Evolutionary conservation across 2,113 vertebrate genomes (phyloP).

Genomic region (Gadus macrocephalus): DNA sequence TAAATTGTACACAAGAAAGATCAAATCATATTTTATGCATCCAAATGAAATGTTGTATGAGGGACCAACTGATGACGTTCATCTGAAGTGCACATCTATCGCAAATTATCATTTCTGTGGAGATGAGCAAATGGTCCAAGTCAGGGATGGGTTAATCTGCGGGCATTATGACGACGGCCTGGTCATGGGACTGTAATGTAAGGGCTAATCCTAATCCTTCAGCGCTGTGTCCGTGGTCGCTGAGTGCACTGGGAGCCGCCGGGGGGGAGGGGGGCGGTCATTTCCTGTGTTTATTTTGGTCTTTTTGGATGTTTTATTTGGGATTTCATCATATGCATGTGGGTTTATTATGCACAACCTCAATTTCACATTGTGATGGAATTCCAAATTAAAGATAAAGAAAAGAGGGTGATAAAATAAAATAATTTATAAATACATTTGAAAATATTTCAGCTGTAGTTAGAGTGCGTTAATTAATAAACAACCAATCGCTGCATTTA

Average conservation of each 20-base stretch:
- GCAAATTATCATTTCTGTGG: slow-evolving; percentile 38
- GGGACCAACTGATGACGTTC: background rate
- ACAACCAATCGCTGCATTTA: no score
- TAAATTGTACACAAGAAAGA: no score
- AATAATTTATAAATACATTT: no score
- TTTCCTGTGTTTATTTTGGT: no score
- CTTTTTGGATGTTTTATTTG: slow-evolving; percentile 3
- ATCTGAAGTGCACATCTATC: slow-evolving; percentile 39
- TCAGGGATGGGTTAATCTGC: slow-evolving; percentile 68
- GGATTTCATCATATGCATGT: slow-evolving; percentile 46
- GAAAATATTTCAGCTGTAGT: no score
- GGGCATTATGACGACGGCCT: slow-evolving; percentile 49
- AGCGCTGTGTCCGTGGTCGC: slow-evolving; percentile 62
- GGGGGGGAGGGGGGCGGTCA: slow-evolving; percentile 17
- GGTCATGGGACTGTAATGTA: slow-evolving; percentile 57
- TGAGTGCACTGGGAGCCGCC: slow-evolving; percentile 52
- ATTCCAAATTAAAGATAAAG: no score
- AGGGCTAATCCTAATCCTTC: slow-evolving; percentile 65
- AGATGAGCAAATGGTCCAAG: slow-evolving; percentile 60
- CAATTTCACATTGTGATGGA: no score
- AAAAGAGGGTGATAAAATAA: no score
- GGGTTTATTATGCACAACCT: background rate
- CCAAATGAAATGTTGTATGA: background rate
- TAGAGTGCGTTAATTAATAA: no score
- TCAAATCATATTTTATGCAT: no score